Evolutionary conservation across 1,140 invertebrate genomes (phyloP).

Genomic region (Pectinophora gossypiella): DNA sequence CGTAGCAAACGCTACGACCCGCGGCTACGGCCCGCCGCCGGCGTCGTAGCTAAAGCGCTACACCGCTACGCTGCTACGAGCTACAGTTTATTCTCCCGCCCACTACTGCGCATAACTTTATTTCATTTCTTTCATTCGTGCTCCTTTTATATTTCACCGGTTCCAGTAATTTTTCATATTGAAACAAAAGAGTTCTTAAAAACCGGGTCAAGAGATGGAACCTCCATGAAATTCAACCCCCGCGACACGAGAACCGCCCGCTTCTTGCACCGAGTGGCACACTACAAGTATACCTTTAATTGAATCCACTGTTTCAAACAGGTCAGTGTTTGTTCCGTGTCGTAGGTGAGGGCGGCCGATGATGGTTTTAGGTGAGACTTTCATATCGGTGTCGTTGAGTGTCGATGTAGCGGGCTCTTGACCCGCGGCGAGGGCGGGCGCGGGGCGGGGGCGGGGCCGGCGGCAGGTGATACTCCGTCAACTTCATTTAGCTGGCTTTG

Average conservation of each 20-base stretch:
- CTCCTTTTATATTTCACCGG: conserved; percentile 3
- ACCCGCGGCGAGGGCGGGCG: neutral
- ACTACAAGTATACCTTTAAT: conserved; percentile 31
- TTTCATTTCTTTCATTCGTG: conserved; percentile 1
- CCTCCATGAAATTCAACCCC: conserved; percentile 26
- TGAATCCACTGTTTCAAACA: conserved; percentile 18
- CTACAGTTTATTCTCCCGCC: too few species aligned
- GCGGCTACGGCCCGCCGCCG: too few species aligned
- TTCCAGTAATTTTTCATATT: conserved; percentile 51
- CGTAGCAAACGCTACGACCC: too few species aligned
- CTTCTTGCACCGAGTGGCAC: neutral
- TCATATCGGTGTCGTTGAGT: too few species aligned
- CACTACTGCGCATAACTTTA: neutral
- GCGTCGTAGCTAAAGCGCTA: too few species aligned
- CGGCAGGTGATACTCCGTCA: neutral
- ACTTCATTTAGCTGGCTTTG: too few species aligned
- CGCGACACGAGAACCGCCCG: conserved; percentile 10
- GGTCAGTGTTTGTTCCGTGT: neutral
- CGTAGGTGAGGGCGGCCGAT: neutral
- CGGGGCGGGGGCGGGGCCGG: neutral
- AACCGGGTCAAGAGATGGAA: conserved; percentile 45
- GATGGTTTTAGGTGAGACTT: neutral
- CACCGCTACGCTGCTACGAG: too few species aligned
- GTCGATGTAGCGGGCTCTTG: too few species aligned
- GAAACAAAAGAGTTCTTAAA: conserved; percentile 48